A percentile compares a stretch with the other conserved stretches of the same genome.
Evolutionary conservation across 2,888 invertebrate genomes (phyloP).

Genomic region (Ornithoptera alexandrae): DNA sequence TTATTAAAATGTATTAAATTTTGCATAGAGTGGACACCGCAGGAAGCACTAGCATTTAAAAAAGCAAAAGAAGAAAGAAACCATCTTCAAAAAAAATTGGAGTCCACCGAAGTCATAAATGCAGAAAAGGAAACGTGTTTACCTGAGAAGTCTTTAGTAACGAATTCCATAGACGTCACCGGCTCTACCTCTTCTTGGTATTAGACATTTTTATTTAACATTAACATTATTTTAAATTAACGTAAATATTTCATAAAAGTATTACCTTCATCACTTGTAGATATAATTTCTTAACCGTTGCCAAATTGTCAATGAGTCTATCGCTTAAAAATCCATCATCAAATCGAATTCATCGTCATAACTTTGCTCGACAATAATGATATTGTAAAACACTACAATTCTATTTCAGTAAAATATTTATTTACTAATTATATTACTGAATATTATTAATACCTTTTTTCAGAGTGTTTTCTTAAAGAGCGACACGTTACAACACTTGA

Average conservation of each 20-base stretch:
- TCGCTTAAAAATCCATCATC: background rate
- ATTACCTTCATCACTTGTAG: too few relatives aligned
- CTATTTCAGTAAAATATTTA: background rate
- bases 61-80: slow-evolving; percentile 63
- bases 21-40: slow-evolving; percentile 62
- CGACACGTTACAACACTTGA: background rate
- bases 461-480: background rate
- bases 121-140: slow-evolving; percentile 39
- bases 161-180: slow-evolving; percentile 43
- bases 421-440: too few relatives aligned
- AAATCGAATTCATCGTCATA: too few relatives aligned
- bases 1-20: slow-evolving; percentile 16
- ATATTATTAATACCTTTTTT: background rate
- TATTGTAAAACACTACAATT: background rate
- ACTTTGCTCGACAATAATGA: background rate
- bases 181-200: slow-evolving; percentile 54
- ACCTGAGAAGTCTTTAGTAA: slow-evolving; percentile 51
- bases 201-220: slow-evolving; percentile 8
- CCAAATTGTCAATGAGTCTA: too few relatives aligned
- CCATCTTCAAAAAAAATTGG: slow-evolving; percentile 45
- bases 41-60: slow-evolving; percentile 62
- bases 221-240: background rate
- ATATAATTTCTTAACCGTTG: too few relatives aligned
- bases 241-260: background rate
- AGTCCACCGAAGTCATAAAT: slow-evolving; percentile 36